phyloP scores from a whole-genome alignment of 2,797 vertebrate species.

The Epinephelus coioides region DNA sequence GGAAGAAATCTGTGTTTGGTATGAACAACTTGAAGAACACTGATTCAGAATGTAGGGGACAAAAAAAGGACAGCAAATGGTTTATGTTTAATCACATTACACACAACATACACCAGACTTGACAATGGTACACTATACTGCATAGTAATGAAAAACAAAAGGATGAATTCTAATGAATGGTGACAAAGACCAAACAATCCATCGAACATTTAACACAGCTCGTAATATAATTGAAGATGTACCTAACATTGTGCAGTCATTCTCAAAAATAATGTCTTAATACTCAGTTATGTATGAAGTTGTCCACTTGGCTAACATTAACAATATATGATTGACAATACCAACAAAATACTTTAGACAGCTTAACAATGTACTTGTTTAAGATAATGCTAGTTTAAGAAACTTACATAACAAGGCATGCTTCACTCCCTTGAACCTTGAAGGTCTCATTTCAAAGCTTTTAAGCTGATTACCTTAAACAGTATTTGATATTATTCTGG shows the following conservation, averaged over 20 bases:
- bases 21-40: no score
- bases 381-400: neutral
- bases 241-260: no score
- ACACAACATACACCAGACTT: neutral
- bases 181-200: no score
- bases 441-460: neutral
- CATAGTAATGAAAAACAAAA: neutral
- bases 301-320: no score
- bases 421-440: neutral
- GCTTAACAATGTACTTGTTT: neutral
- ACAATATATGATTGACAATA: no score
- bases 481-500: neutral
- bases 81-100: neutral
- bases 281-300: no score
- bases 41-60: no score
- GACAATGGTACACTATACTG: neutral
- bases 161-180: no score
- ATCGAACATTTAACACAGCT: no score
- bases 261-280: no score
- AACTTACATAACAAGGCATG: neutral
- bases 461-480: neutral
- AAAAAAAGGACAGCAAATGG: neutral
- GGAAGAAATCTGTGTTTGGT: no score
- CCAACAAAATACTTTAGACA: neutral
- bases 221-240: no score